A percentile compares a stretch with the other conserved stretches of the same genome.
These are phyloP conservation scores for Indicator indicator DNA, from an alignment of 2,113 vertebrate species.

Conservation along the genomic window DNA sequence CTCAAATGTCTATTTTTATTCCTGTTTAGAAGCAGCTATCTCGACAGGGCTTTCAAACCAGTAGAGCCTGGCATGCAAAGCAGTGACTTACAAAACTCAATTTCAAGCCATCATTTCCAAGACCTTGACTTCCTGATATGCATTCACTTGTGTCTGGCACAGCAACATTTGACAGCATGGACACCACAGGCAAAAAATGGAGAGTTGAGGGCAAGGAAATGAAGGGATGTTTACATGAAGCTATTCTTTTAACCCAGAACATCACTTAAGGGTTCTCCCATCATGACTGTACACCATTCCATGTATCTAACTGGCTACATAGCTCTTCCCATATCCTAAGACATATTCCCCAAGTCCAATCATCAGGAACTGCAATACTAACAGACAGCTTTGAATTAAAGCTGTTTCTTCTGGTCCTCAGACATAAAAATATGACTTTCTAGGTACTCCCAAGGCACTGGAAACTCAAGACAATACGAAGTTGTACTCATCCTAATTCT, in stretches of 20 bases:
- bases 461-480: neutral
- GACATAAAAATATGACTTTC: neutral
- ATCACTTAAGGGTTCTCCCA: neutral
- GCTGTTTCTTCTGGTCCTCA: neutral
- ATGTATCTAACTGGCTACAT: neutral
- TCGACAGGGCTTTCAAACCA: conserved; percentile 22
- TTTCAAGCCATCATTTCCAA: conserved; percentile 7
- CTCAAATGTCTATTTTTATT: conserved; percentile 46
- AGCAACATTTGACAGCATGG: neutral
- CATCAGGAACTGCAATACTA: neutral
- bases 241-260: conserved; percentile 37
- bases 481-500: neutral
- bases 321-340: neutral
- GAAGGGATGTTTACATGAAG: conserved; percentile 47
- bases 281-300: neutral
- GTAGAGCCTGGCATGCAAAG: neutral
- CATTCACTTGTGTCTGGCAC: neutral
- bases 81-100: conserved; percentile 8
- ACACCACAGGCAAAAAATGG: conserved; percentile 35
- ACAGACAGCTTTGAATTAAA: neutral
- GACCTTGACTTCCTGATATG: neutral
- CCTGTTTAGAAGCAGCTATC: conserved; percentile 32
- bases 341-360: neutral
- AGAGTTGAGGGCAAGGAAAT: conserved; percentile 48
- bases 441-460: neutral